Conservation (phyloP, 2,797 vertebrate species). For the Macroramphosus scolopax region DNA sequence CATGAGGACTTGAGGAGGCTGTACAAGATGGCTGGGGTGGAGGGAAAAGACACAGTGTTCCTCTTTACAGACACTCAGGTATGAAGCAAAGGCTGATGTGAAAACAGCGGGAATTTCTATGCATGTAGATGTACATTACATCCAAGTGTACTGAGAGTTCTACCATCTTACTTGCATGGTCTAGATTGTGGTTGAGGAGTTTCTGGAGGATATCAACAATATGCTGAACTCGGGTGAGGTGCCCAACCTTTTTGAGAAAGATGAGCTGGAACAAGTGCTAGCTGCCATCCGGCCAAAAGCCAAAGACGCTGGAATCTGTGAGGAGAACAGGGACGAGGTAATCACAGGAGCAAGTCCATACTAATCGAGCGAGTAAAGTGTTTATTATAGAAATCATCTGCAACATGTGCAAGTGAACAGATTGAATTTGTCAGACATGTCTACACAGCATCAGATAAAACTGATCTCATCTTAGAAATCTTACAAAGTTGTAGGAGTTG, state of each 20-base stretch:
- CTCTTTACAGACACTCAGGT: constrained; percentile 92
- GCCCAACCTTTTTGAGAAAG: constrained; percentile 86
- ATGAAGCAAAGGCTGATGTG: neutral
- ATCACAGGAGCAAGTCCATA: too few species aligned
- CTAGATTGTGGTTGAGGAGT: constrained; percentile 83
- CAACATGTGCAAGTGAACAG: too few species aligned
- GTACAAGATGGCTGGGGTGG: constrained; percentile 85
- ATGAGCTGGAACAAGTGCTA: constrained; percentile 83
- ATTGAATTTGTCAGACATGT: too few species aligned
- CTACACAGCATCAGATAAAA: too few species aligned
- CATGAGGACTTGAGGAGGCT: constrained; percentile 88
- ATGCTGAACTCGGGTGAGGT: constrained; percentile 87
- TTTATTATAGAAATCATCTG: too few species aligned
- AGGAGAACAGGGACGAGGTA: constrained; percentile 87
- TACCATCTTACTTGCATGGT: constrained; percentile 3
- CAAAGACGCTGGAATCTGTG: constrained; percentile 83
- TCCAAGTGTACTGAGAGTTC: neutral
- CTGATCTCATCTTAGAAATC: too few species aligned
- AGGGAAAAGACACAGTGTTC: constrained; percentile 86
- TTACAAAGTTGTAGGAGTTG: too few species aligned
- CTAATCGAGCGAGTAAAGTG: too few species aligned
- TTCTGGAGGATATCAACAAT: constrained; percentile 87
- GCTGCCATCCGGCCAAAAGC: constrained; percentile 81
- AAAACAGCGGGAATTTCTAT: neutral
- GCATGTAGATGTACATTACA: neutral